Evolutionary conservation across 1,140 invertebrate species (phyloP), one percentile per base, ranked within the genome.

Genomic region (Heliconius melpomene): DNA sequence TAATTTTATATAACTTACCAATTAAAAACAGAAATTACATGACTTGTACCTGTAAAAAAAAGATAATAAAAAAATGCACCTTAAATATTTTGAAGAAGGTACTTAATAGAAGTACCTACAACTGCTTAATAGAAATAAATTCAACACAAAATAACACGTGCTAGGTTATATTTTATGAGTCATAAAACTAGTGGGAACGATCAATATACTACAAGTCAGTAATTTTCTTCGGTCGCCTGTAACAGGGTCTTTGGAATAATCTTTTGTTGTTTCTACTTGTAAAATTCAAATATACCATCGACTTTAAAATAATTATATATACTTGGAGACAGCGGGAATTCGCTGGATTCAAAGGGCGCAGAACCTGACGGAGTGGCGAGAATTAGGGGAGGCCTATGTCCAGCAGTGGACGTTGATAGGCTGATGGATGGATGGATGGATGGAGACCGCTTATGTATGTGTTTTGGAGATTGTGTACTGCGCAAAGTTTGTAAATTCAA

Each of bases 41-140:
- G 82, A 80, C 85, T 86, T 87, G 85, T 92, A 92, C 91, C 90
- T 91, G 88, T 23, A 77, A 90, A 90, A 78, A 81, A 80, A 82
- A 79, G 74, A 5, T 50, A 32, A 16, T 32, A 50, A 50, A 66
- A 66, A 16, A 66, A 11, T 13, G 40, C 26, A 66, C 13, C 23
- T 26, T n/a, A 2, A 66, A 66, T 16, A 66, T 66, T 66, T 66
- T 29, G 9, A 66, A 66, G 8, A 18, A 66, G 5, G 3, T 66
- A 66, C 20, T 9, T 23, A 46, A 5, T 23, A n/a, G 23, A 29
- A 66, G 60, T 26, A 26, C 32, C 7, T 36, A 36, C 3, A 66
- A 16, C 2, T 16, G 23, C 9, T 66, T 16, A 29, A 66, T 66
- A 66, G 7, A 26, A 66, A 66, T 5, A 66, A 66, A 66, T 66